Evolutionary conservation across 2,113 vertebrate genomes (phyloP), one percentile per base, ranked within the genome.

Genomic region (Dolichallabes microphthalmus): DNA sequence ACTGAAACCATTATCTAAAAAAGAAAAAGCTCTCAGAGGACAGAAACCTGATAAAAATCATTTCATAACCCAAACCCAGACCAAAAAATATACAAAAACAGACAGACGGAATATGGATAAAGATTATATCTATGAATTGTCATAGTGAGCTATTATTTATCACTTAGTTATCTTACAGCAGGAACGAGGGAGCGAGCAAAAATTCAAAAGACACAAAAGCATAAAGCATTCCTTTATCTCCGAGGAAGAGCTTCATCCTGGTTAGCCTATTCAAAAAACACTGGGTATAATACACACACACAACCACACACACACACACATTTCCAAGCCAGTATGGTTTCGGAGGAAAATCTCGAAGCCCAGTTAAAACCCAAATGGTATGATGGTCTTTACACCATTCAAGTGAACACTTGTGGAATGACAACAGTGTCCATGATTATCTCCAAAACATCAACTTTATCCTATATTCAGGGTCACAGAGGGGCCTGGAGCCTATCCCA

Each of bases 1-100:
- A 85, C 83, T 85, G 32, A 25, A 53, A 50, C 60, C n/a, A 76
- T 57, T 77, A 45, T 78, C 27, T 85, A 27, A 66, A 78, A 53
- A 8, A 84, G 74, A 84, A 32, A 71, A 83, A 74, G 7, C 15
- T 73, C 82, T 45, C 53, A 52, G 66, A 83, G 55, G 20, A 35
- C 14, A 4, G 25, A 25, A 35, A 32, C 13, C 52, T 82, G 63
- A 82, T 30, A 45, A 57, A 77, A 78, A 30, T 4, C 52, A 35
- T 30, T 58, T 71, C 80, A 53, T 69, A 30, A 66, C 19, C n/a
- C 39, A 30, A n/a, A 66, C 80, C 45, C n/a, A 55, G 45, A 64
- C 13, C 2, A 35, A 30, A 3, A 15, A 11, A 27, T 45, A 27
- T 0, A 20, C 0, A 45, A n/a, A 39, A 64, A 20, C 20, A 17